Evolutionary conservation across 2,797 vertebrate species (phyloP).

Genomic region (Sebastes vulpes): DNA sequence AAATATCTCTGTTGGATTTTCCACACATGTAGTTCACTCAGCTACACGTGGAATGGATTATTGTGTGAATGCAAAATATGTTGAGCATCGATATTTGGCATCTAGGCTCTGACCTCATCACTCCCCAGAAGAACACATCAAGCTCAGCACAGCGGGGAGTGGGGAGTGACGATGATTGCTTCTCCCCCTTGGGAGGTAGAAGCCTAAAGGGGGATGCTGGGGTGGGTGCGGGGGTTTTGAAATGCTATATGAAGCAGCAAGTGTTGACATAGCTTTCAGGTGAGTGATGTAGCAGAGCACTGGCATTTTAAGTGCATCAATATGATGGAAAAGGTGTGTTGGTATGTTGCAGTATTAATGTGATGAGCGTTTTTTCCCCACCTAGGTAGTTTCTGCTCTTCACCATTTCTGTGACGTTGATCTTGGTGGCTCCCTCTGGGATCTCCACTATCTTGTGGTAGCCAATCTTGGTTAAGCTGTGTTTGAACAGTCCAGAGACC

Average conservation of each 20-base stretch:
- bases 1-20: neutral
- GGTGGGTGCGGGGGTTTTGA: neutral
- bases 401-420: slow-evolving; percentile 96
- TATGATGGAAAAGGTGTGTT: neutral
- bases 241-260: neutral
- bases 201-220: neutral
- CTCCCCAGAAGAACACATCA: neutral
- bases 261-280: neutral
- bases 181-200: neutral
- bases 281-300: neutral
- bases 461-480: slow-evolving; percentile 92
- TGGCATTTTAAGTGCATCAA: neutral
- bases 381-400: slow-evolving; percentile 98
- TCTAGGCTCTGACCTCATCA: neutral
- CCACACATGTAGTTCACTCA: neutral
- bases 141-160: neutral
- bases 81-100: neutral
- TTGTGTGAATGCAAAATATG: neutral
- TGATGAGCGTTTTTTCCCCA: slow-evolving; percentile 72
- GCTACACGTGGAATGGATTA: neutral
- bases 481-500: slow-evolving; percentile 93
- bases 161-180: no score
- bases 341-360: neutral
- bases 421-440: slow-evolving; percentile 96
- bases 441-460: slow-evolving; percentile 99